Percentiles rank a stretch among this genome's conserved stretches.
These are phyloP conservation scores for Argyresthia albistria DNA, from an alignment of 2,888 invertebrate genomes.

Conservation along the genomic window DNA sequence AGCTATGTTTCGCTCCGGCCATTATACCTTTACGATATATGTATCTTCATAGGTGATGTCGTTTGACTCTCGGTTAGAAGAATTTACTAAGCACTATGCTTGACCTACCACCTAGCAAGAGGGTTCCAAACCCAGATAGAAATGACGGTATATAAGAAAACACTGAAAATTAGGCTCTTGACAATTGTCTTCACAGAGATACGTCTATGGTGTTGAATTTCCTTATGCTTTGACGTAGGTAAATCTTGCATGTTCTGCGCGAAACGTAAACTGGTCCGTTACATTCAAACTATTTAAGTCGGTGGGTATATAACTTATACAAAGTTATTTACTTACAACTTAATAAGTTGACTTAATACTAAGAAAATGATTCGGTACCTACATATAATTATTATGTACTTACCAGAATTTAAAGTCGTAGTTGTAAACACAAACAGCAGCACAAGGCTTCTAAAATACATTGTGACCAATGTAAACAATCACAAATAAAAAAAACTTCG, in stretches of 20 bases:
- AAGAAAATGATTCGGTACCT: background rate
- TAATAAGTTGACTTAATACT: background rate
- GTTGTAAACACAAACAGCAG: background rate
- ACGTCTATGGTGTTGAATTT: too few relatives aligned
- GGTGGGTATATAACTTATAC: background rate
- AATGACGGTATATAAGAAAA: too few relatives aligned
- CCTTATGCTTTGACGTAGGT: too few relatives aligned
- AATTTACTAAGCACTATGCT: too few relatives aligned
- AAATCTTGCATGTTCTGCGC: background rate
- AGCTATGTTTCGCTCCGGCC: too few relatives aligned
- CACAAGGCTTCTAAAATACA: slow-evolving; percentile 1
- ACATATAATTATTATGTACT: background rate
- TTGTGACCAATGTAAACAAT: background rate
- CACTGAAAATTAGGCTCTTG: too few relatives aligned
- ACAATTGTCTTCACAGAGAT: too few relatives aligned
- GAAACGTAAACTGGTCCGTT: background rate
- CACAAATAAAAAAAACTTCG: background rate
- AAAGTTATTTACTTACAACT: background rate
- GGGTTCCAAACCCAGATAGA: too few relatives aligned
- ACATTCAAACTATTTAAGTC: background rate
- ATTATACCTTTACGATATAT: too few relatives aligned
- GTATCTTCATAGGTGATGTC: too few relatives aligned
- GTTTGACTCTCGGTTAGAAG: too few relatives aligned
- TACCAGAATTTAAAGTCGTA: background rate
- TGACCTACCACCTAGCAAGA: too few relatives aligned